Base-by-base conservation (phyloP, 2,797 vertebrate species). In the Microhierax caerulescens region DNA sequence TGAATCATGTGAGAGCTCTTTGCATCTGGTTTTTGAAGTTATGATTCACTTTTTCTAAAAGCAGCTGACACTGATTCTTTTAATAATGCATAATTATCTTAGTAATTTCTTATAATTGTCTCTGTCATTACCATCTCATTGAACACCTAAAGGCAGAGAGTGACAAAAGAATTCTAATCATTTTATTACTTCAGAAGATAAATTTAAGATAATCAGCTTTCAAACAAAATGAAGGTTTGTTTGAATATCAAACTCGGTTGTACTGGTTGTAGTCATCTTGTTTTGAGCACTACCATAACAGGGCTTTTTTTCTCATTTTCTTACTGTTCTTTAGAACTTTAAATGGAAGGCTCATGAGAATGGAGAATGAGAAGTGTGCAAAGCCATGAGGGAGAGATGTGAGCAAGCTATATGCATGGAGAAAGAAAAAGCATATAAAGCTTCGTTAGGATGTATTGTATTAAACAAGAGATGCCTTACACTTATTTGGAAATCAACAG, bases 71-170 rank as follows among this genome's bases (percentile, higher is more conserved):
- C 4, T n/a, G 56, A 93, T 86, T 92, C 51, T 88, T 90, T 95
- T 94, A 84, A 68, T 86, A 81, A 84, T 69, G 21, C 13, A 1
- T 86, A 90, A 91, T 96, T 94, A 68, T 68, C 61, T 67, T 50
- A 81, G 73, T 88, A 75, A 76, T 93, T 94, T 81, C 36, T 95
- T 80, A 5, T 84, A 94, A 93, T 78, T 85, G 27, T 72, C 74
- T 88, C 68, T 96, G 78, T 96, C 92, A 75, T 86, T 88, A 47
- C 88, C 83, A 90, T 88, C 82, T 96, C 5, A 1, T 39, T 64
- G 45, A 93, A 79, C 45, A 88, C 88, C 69, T 86, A 39, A 88
- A 90, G 88, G 50, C 73, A 79, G 54, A 69, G 41, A 47, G 21
- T 90, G 73, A 95, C 27, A 81, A 92, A 92, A 86, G 69, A 86